Evolutionary conservation across 2,888 invertebrate genomes (phyloP).

Genomic region (Acheta domesticus): DNA sequence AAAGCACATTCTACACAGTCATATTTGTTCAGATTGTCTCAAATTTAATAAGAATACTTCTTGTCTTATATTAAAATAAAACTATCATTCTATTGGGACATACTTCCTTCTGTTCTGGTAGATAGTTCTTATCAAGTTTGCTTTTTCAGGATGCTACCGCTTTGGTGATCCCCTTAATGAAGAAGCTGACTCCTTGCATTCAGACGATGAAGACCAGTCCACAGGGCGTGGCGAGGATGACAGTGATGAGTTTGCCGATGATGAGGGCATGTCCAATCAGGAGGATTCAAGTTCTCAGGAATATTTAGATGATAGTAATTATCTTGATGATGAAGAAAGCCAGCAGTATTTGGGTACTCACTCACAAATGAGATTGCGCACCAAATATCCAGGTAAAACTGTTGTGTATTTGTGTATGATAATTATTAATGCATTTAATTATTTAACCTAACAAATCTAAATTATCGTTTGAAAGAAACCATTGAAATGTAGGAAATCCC

Average conservation of each 20-base stretch:
- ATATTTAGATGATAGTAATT: slow-evolving; percentile 49
- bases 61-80: too few relatives aligned
- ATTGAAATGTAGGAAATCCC: too few relatives aligned
- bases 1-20: too few relatives aligned
- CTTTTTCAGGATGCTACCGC: slow-evolving; percentile 60
- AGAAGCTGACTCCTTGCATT: slow-evolving; percentile 71
- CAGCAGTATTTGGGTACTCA: slow-evolving; percentile 34
- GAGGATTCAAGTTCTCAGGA: slow-evolving; percentile 56
- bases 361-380: slow-evolving; percentile 29
- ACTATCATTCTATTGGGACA: too few relatives aligned
- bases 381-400: slow-evolving; percentile 32
- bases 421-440: too few relatives aligned
- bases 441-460: too few relatives aligned
- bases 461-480: too few relatives aligned
- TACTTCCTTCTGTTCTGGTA: too few relatives aligned
- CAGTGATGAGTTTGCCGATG: slow-evolving; percentile 58
- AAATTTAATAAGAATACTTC: too few relatives aligned
- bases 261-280: slow-evolving; percentile 55
- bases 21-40: too few relatives aligned
- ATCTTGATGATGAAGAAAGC: slow-evolving; percentile 42
- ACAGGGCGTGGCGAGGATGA: slow-evolving; percentile 49
- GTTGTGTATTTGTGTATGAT: too few relatives aligned
- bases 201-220: slow-evolving; percentile 56
- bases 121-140: too few relatives aligned
- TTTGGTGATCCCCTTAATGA: slow-evolving; percentile 63